These are phyloP conservation scores for Rhodophaea formosa DNA, from an alignment of 2,888 invertebrate species.

Conservation along the genomic window DNA sequence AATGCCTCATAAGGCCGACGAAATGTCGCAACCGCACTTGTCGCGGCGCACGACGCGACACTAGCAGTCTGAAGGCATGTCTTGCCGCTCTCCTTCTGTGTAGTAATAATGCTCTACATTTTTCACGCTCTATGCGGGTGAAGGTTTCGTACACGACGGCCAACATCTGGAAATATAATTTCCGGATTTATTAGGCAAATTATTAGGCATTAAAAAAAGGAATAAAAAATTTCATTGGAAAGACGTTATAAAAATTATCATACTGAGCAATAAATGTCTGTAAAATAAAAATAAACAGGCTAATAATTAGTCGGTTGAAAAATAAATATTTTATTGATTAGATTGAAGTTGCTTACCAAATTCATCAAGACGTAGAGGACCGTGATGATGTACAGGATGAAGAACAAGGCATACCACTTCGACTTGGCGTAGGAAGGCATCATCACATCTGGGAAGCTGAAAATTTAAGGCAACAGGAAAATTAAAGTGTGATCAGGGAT, in stretches of 20 bases:
- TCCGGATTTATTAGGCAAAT: too few relatives aligned
- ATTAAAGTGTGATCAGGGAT: too few relatives aligned
- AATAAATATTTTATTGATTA: neutral
- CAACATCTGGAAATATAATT: slow-evolving; percentile 87
- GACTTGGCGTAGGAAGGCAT: slow-evolving; percentile 92
- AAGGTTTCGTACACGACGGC: slow-evolving; percentile 96
- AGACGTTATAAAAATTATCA: too few relatives aligned
- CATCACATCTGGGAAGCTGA: slow-evolving; percentile 95
- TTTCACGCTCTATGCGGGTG: slow-evolving; percentile 91
- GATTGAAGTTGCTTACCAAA: slow-evolving; percentile 80
- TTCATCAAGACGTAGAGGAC: slow-evolving; percentile 94
- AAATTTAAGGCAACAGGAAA: slow-evolving; percentile 1
- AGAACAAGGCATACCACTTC: slow-evolving; percentile 92
- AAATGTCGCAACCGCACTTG: slow-evolving; percentile 88
- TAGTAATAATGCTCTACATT: slow-evolving; percentile 89
- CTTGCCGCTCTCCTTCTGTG: slow-evolving; percentile 91
- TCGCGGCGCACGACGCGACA: slow-evolving; percentile 87
- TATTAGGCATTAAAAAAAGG: too few relatives aligned
- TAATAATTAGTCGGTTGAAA: too few relatives aligned
- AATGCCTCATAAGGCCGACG: slow-evolving; percentile 89
- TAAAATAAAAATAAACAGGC: too few relatives aligned
- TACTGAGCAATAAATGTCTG: too few relatives aligned
- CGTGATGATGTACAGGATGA: slow-evolving; percentile 91
- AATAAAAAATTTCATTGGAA: too few relatives aligned
- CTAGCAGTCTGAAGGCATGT: slow-evolving; percentile 89